These are phyloP conservation scores for Ptychobarbus kaznakovi DNA, from an alignment of 2,797 vertebrate genomes.

Conservation along the genomic window DNA sequence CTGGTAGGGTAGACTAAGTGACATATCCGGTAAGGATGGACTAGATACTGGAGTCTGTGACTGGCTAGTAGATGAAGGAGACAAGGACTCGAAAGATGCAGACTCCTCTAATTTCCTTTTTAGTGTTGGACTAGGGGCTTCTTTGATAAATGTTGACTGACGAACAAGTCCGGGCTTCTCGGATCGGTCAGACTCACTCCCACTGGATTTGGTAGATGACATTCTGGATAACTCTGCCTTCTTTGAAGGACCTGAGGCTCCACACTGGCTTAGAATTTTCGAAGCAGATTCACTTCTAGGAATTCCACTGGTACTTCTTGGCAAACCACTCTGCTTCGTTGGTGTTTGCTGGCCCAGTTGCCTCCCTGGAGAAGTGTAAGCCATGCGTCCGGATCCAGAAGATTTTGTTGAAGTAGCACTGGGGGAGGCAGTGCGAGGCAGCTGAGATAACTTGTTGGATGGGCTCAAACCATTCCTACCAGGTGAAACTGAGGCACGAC, in stretches of 20 bases:
- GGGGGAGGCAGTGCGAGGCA: constrained; percentile 91
- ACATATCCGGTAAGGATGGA: constrained; percentile 88
- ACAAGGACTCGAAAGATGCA: constrained; percentile 85
- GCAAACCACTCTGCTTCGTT: constrained; percentile 78
- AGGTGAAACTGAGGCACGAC: constrained; percentile 85
- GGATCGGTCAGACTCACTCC: constrained; percentile 88
- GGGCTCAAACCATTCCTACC: constrained; percentile 87
- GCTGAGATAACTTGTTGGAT: constrained; percentile 87
- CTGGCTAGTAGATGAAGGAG: constrained; percentile 84
- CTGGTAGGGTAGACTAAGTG: constrained; percentile 78
- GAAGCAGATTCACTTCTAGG: constrained; percentile 93
- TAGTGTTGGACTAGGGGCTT: constrained; percentile 92
- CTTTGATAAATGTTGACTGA: constrained; percentile 99
- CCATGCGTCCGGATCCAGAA: constrained; percentile 83
- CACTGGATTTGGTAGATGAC: constrained; percentile 88
- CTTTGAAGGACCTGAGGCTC: constrained; percentile 77
- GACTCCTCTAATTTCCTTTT: constrained; percentile 95
- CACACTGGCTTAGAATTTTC: constrained; percentile 82
- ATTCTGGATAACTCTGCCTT: constrained; percentile 85
- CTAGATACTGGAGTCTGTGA: constrained; percentile 87
- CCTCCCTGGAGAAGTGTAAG: constrained; percentile 84
- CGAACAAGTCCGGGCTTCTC: constrained; percentile 91
- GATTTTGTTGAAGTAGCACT: constrained; percentile 87
- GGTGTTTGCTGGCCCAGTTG: constrained; percentile 83
- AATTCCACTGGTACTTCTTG: constrained; percentile 82